Conservation (phyloP, 2,113 vertebrate species). For the Tichodroma muraria region DNA sequence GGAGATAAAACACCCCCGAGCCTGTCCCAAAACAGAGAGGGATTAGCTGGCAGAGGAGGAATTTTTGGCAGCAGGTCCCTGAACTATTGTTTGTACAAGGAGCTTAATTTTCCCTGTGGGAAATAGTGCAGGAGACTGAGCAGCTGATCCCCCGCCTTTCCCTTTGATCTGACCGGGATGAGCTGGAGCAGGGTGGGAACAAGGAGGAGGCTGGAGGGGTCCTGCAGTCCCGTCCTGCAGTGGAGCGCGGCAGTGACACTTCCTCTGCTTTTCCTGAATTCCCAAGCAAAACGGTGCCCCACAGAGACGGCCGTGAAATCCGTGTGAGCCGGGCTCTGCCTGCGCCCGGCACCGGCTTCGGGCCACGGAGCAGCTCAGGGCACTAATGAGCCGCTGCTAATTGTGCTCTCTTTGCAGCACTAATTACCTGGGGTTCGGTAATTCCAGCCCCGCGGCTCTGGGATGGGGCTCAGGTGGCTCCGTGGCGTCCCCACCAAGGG, state of each 20-base stretch:
- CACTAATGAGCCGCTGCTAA: neutral
- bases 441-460: neutral
- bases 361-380: neutral
- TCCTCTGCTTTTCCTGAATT: neutral
- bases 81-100: neutral
- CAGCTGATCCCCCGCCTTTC: neutral
- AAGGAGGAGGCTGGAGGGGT: neutral
- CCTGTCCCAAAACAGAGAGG: neutral
- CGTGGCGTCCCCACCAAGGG: neutral
- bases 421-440: neutral
- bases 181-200: too few species aligned
- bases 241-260: rapidly evolving
- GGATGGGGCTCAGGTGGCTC: neutral
- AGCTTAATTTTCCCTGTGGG: neutral
- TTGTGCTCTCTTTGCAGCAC: neutral
- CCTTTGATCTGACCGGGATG: neutral
- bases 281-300: rapidly evolving
- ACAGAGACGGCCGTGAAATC: rapidly evolving
- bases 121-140: rapidly evolving
- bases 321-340: neutral
- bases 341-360: rapidly evolving
- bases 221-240: neutral
- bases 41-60: neutral
- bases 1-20: neutral
- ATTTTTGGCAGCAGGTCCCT: neutral